Conservation (phyloP, 2,797 vertebrate genomes). For the Limosa lapponica region DNA sequence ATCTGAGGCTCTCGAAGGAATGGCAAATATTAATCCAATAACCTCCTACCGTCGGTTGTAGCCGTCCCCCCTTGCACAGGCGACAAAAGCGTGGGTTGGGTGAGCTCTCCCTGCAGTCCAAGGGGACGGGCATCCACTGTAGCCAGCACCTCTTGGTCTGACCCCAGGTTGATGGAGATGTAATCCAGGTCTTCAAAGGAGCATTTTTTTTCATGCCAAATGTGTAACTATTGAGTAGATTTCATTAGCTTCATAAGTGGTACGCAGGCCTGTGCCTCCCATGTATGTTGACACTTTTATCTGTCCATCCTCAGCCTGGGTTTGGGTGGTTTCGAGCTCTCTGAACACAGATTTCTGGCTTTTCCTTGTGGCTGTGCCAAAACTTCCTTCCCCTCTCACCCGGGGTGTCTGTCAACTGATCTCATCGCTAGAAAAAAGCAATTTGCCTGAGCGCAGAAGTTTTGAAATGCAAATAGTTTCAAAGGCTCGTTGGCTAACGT, state of each 20-base stretch:
- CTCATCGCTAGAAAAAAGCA: background rate
- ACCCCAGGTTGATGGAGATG: background rate
- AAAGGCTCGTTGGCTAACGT: background rate
- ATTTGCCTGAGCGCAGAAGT: background rate
- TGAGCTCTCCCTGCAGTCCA: background rate
- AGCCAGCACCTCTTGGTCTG: background rate
- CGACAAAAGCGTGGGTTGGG: fast-evolving
- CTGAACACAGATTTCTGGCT: background rate
- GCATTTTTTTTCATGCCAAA: background rate
- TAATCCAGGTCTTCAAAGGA: background rate
- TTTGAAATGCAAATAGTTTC: background rate
- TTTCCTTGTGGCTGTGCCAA: background rate
- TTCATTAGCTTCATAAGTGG: background rate
- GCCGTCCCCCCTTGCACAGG: background rate
- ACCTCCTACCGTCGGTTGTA: background rate
- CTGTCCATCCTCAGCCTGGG: background rate
- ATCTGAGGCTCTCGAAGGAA: background rate
- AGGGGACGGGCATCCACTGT: fast-evolving
- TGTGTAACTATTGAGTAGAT: background rate
- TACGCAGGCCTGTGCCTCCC: background rate
- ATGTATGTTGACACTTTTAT: background rate
- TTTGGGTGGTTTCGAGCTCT: background rate
- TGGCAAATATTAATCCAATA: background rate
- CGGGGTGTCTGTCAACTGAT: background rate
- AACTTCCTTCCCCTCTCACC: background rate